Conservation (phyloP, 2,888 invertebrate species). For the Diplolepis rosae region DNA sequence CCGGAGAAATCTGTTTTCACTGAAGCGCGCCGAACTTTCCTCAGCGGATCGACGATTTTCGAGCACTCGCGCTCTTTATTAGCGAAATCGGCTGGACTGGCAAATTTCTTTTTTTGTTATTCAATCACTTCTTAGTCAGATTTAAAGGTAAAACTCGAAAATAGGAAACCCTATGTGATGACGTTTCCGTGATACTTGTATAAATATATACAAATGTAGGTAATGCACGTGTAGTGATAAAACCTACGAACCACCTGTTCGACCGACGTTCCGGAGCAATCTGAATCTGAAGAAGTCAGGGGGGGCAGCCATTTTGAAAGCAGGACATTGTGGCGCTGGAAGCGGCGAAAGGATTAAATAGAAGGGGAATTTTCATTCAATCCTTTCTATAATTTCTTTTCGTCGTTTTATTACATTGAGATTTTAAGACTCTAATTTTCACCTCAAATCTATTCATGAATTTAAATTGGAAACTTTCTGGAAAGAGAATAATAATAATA, state of each 20-base stretch:
- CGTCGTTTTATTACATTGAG: neutral
- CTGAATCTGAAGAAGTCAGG: constrained; percentile 30
- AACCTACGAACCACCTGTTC: constrained; percentile 38
- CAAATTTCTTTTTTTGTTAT: neutral
- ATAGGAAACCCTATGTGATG: neutral
- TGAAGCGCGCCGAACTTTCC: constrained; percentile 11
- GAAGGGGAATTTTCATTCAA: neutral
- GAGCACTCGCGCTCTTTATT: constrained; percentile 15
- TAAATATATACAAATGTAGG: neutral
- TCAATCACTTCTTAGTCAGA: neutral
- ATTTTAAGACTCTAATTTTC: neutral
- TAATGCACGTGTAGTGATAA: constrained; percentile 4
- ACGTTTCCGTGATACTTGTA: neutral
- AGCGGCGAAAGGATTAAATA: constrained; percentile 36
- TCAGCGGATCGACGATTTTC: constrained; percentile 17
- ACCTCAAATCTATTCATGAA: neutral
- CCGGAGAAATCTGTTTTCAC: constrained; percentile 23
- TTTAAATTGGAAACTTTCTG: neutral
- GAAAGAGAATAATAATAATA: neutral
- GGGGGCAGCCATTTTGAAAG: constrained; percentile 43
- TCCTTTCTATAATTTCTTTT: constrained; percentile 6
- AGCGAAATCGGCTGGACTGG: neutral
- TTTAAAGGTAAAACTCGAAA: constrained; percentile 10
- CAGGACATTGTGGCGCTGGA: constrained; percentile 41
- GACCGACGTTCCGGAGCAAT: constrained; percentile 45